Percentiles rank a stretch among this genome's conserved stretches.
phyloP scores from a whole-genome alignment of 1,140 invertebrate species.

The Drosophila orena region DNA sequence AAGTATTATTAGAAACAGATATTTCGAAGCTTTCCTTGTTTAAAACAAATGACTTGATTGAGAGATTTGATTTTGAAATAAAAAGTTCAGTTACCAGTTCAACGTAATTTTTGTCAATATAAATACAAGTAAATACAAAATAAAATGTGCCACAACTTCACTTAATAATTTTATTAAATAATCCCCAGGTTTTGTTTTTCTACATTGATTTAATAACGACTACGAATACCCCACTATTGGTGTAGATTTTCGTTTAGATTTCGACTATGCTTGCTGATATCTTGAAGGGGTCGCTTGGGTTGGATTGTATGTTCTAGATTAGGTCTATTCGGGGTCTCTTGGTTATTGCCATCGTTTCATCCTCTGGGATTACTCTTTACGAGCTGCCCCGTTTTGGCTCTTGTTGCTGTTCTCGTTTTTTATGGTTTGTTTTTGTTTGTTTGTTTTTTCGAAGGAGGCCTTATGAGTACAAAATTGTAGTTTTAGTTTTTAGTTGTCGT shows the following conservation, averaged over 20 bases:
- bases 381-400: slow-evolving; percentile 42
- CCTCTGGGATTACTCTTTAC: slow-evolving; percentile 34
- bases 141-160: slow-evolving; percentile 16
- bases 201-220: slow-evolving; percentile 60
- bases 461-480: slow-evolving; percentile 62
- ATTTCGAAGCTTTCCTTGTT: background rate
- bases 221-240: slow-evolving; percentile 50
- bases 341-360: slow-evolving; percentile 41
- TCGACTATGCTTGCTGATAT: slow-evolving; percentile 41
- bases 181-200: slow-evolving; percentile 51
- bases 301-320: slow-evolving; percentile 41
- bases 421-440: slow-evolving; percentile 3
- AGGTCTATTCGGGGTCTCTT: slow-evolving; percentile 46
- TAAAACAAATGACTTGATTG: no score
- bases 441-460: slow-evolving; percentile 38
- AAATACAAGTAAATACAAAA: background rate
- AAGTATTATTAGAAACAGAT: background rate
- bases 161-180: slow-evolving; percentile 69
- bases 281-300: slow-evolving; percentile 27
- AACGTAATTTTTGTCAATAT: background rate
- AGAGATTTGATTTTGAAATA: no score
- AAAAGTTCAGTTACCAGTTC: no score
- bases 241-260: slow-evolving; percentile 38
- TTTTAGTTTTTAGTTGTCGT: slow-evolving; percentile 71
- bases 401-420: slow-evolving; percentile 28